phyloP scores from a whole-genome alignment of 2,888 invertebrate genomes.

The Automeris io region DNA sequence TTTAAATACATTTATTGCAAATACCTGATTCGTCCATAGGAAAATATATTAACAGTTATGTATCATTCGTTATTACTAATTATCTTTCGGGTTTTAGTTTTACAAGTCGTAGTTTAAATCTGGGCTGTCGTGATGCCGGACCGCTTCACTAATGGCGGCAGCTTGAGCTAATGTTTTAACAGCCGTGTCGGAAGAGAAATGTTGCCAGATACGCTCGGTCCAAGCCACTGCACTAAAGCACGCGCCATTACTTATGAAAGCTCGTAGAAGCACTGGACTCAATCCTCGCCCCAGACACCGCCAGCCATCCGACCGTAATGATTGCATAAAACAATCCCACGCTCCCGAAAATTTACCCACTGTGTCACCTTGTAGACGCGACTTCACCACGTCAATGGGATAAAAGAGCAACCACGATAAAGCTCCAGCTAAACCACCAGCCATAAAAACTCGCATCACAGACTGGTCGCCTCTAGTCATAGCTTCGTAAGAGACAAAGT shows the following conservation, averaged over 20 bases:
- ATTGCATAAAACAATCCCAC: slow-evolving; percentile 84
- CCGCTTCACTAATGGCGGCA: slow-evolving; percentile 44
- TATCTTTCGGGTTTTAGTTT: too few relatives aligned
- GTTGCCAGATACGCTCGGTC: slow-evolving; percentile 79
- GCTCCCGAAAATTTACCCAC: slow-evolving; percentile 80
- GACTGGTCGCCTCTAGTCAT: slow-evolving; percentile 80
- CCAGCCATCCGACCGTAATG: slow-evolving; percentile 83
- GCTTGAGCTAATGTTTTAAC: slow-evolving; percentile 34
- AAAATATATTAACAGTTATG: too few relatives aligned
- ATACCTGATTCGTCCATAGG: not conserved
- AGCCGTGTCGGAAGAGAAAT: slow-evolving; percentile 34
- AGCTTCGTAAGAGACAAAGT: slow-evolving; percentile 91
- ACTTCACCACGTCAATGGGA: slow-evolving; percentile 94
- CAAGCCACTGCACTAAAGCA: slow-evolving; percentile 92
- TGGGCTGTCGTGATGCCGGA: slow-evolving; percentile 39
- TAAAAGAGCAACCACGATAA: slow-evolving; percentile 91
- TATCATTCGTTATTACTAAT: too few relatives aligned
- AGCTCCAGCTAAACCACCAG: slow-evolving; percentile 92
- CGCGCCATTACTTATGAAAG: slow-evolving; percentile 95
- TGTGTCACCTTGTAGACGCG: slow-evolving; percentile 87
- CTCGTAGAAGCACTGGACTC: slow-evolving; percentile 86
- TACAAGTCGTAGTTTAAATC: slow-evolving; percentile 49
- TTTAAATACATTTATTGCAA: not conserved
- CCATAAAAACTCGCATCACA: slow-evolving; percentile 82
- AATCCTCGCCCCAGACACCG: slow-evolving; percentile 85